Evolutionary conservation across 1,140 invertebrate genomes (phyloP).

Genomic region (Acromyrmex heyeri): DNA sequence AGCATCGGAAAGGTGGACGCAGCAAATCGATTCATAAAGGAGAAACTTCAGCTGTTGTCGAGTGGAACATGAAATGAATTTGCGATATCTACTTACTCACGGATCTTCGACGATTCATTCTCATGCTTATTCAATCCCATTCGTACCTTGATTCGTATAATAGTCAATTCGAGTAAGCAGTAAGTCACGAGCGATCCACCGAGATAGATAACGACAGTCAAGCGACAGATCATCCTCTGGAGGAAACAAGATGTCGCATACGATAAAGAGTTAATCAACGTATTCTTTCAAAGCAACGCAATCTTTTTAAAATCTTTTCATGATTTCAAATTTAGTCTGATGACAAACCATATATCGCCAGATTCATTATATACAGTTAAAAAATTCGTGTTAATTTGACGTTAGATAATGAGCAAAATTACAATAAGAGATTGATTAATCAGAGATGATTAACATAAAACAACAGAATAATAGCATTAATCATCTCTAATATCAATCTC

Average conservation of each 20-base stretch:
- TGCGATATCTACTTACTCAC: background rate
- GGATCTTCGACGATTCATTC: slow-evolving; percentile 6
- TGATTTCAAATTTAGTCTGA: background rate
- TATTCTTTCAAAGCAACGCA: background rate
- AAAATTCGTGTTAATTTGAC: too few species aligned
- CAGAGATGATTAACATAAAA: too few species aligned
- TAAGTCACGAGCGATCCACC: background rate
- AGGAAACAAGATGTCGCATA: background rate
- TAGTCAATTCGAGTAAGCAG: slow-evolving; percentile 26
- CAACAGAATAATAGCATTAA: too few species aligned
- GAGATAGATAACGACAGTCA: slow-evolving; percentile 4
- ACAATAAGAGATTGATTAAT: too few species aligned
- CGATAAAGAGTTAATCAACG: background rate
- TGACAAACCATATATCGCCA: too few species aligned
- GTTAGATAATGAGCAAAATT: too few species aligned
- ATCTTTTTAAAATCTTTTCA: slow-evolving; percentile 3
- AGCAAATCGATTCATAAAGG: slow-evolving; percentile 18
- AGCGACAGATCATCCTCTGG: background rate
- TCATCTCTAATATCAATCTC: too few species aligned
- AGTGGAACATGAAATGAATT: background rate
- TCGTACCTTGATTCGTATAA: slow-evolving; percentile 29
- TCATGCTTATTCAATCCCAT: slow-evolving; percentile 20
- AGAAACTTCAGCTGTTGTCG: slow-evolving; percentile 14
- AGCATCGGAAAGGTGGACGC: background rate
- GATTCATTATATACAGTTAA: too few species aligned